Evolutionary conservation across 2,797 vertebrate genomes (phyloP), one percentile per base, ranked within the genome.

Genomic region (Cetoscarus ocellatus): DNA sequence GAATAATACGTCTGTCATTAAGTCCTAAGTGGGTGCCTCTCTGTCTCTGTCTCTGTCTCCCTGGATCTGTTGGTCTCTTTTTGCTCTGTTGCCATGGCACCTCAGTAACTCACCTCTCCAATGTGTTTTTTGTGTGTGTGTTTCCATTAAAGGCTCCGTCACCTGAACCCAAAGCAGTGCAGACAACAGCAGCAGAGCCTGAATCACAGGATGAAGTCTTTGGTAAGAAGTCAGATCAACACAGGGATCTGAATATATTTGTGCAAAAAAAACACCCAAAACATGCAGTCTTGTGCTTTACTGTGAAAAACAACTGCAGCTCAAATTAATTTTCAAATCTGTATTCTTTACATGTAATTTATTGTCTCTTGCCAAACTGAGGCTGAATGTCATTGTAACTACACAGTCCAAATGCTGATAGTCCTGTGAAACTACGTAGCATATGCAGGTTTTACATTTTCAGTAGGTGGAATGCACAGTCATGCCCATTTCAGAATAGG

Each of bases 131-230:
- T 27, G 27, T 27, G 27, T 27, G 27, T 27, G 27, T 91, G 62
- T 83, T 88, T 63, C 71, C 58, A 56, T 88, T 85, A 65, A 77
- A 94, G 93, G 87, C 68, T 78, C 51, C 75, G 0, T 88, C 89
- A 83, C 88, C 89, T 75, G 86, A 90, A 80, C 80, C 82, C 55
- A 48, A 40, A 67, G 84, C 15, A 35, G 62, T 14, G 57, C 65
- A 54, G 73, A 43, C 49, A 17, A 0, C 40, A 34, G 34, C 53
- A 35, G 17, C 39, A 47, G 52, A 10, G 38, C 61, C 86, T 1
- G 92, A 93, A 72, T 15, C 88, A 34, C 90, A 87, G 34, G 93
- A 94, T 64, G 93, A 94, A 82, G 93, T 94, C 70, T 94, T 94
- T 55, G 92, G 93, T 94, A 91, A 93, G 91, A 49, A 7, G 42